These are phyloP conservation scores for Echinarachnius parma DNA, from an alignment of 53 echinoderm and acorn worm genomes.

Conservation along the genomic window DNA sequence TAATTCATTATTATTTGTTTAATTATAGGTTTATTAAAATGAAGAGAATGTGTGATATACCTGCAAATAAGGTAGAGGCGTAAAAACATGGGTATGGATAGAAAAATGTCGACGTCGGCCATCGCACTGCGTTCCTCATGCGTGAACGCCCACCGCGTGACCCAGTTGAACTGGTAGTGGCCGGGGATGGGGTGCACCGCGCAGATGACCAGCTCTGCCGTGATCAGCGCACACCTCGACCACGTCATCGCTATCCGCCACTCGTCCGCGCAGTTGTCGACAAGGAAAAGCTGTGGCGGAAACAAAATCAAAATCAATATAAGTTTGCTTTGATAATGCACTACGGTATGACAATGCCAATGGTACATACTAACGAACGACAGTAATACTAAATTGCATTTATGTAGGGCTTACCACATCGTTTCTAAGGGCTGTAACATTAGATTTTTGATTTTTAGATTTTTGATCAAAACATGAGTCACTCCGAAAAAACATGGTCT, in stretches of 20 bases:
- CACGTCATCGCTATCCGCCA: slow-evolving; percentile 99
- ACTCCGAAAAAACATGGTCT: too few species aligned
- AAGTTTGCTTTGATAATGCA: too few species aligned
- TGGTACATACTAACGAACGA: too few species aligned
- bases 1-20: not conserved
- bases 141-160: slow-evolving; percentile 87
- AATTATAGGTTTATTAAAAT: not conserved
- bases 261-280: slow-evolving; percentile 99
- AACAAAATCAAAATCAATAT: too few species aligned
- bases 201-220: slow-evolving; percentile 81
- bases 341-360: too few species aligned
- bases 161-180: slow-evolving; percentile 80
- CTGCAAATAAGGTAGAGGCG: slow-evolving; percentile 97
- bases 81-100: slow-evolving; percentile 99
- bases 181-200: slow-evolving; percentile 97
- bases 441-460: too few species aligned
- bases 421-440: too few species aligned
- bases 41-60: slow-evolving; percentile 1
- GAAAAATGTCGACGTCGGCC: slow-evolving; percentile 88
- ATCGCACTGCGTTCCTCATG: slow-evolving; percentile 62
- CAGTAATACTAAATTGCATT: too few species aligned
- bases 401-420: too few species aligned
- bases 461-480: too few species aligned
- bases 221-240: slow-evolving; percentile 76
- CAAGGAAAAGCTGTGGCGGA: slow-evolving; percentile 96